phyloP scores from a whole-genome alignment of 2,113 vertebrate species.

The Forbesichthys papilliferus region DNA sequence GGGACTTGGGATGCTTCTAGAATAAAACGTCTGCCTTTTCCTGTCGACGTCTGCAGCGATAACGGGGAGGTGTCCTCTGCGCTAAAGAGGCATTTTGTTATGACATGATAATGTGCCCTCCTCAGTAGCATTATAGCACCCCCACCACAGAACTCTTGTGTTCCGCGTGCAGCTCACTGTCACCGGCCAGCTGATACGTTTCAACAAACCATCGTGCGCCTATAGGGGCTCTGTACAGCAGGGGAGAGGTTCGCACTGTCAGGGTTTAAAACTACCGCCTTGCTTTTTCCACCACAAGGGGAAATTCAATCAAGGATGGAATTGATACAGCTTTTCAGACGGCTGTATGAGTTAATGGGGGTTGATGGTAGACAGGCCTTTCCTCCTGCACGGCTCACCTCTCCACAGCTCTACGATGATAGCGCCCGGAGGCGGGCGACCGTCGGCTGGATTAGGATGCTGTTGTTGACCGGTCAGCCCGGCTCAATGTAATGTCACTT shows the following conservation, averaged over 20 bases:
- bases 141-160: too few relatives aligned
- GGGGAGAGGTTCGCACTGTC: neutral
- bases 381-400: conserved; percentile 13
- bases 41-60: conserved; percentile 34
- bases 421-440: conserved; percentile 35
- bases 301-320: neutral
- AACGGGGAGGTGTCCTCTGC: conserved; percentile 33
- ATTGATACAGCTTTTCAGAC: neutral
- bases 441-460: conserved; percentile 42
- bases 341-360: neutral
- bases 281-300: neutral
- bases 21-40: conserved; percentile 38
- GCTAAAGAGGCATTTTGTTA: conserved; percentile 27
- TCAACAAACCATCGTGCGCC: neutral
- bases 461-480: conserved; percentile 49
- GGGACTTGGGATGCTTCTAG: conserved; percentile 40
- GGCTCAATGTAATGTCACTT: conserved; percentile 33
- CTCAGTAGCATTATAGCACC: too few relatives aligned
- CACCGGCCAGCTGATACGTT: neutral
- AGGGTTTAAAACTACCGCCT: neutral
- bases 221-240: neutral
- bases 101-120: conserved; percentile 5
- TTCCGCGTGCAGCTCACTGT: too few relatives aligned
- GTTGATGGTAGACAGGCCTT: conserved; percentile 29
- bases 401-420: conserved; percentile 22